phyloP scores from a whole-genome alignment of 2,888 invertebrate species.

The Nymphalis polychloros region DNA sequence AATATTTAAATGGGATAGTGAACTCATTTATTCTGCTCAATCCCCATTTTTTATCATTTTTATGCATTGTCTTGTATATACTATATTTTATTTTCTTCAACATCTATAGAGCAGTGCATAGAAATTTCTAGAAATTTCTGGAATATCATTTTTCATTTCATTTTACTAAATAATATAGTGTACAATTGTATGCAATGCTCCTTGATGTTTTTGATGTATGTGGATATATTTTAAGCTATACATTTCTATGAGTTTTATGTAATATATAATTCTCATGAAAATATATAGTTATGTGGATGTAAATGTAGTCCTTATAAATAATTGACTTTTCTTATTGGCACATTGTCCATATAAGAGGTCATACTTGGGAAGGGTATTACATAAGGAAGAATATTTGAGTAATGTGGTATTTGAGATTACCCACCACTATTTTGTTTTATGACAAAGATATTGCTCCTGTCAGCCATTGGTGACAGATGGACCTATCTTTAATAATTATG shows the following conservation, averaged over 20 bases:
- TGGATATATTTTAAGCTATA: constrained; percentile 12
- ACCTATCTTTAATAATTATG: too few relatives aligned
- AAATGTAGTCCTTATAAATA: too few relatives aligned
- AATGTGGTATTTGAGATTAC: too few relatives aligned
- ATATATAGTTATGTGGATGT: background rate
- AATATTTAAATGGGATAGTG: constrained; percentile 47
- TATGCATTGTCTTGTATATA: constrained; percentile 36
- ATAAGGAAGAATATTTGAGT: too few relatives aligned
- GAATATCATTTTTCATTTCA: constrained; percentile 2
- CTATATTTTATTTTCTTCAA: constrained; percentile 10
- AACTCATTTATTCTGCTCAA: constrained; percentile 80
- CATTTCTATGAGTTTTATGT: background rate
- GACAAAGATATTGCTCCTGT: too few relatives aligned
- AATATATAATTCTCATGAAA: background rate
- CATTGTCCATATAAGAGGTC: too few relatives aligned
- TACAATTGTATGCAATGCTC: constrained; percentile 5
- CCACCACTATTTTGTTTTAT: too few relatives aligned
- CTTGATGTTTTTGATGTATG: constrained; percentile 13
- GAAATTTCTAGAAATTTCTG: constrained; percentile 7
- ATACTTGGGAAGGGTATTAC: too few relatives aligned
- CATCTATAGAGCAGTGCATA: constrained; percentile 19
- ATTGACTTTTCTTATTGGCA: too few relatives aligned
- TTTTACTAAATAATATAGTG: background rate
- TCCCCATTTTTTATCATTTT: constrained; percentile 75
- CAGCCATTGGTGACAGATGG: too few relatives aligned